A percentile compares a stretch with the other conserved stretches of the same genome.
Conservation (phyloP, 2,113 vertebrate species). For the Pitta sordida region DNA sequence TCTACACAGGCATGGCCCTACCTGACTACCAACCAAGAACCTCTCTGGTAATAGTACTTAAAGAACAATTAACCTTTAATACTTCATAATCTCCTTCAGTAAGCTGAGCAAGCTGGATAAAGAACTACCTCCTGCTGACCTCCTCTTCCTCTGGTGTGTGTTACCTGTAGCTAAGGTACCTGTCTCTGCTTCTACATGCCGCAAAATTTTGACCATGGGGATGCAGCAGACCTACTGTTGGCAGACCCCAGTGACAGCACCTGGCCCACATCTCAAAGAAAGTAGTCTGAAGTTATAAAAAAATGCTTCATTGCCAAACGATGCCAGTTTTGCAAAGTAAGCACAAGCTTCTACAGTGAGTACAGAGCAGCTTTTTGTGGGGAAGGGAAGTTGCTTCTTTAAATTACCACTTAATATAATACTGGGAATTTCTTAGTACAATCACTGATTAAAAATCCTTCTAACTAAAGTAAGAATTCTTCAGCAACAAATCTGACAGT, state of each 20-base stretch:
- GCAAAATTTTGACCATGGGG: fast-evolving
- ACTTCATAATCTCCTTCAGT: background rate
- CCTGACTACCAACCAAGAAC: background rate
- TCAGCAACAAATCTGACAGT: background rate
- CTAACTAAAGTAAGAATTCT: background rate
- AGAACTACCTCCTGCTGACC: background rate
- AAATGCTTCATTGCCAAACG: background rate
- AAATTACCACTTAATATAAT: background rate
- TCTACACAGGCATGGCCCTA: background rate
- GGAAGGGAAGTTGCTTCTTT: background rate
- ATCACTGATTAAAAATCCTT: background rate
- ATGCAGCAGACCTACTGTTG: background rate
- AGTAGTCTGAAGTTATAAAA: background rate
- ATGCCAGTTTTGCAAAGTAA: background rate
- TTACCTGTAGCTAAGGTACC: background rate
- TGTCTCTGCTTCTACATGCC: background rate
- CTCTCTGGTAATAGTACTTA: background rate
- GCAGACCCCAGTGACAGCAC: background rate
- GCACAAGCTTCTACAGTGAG: background rate
- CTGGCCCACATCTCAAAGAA: background rate
- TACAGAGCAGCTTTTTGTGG: background rate
- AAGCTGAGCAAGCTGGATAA: background rate
- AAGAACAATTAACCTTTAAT: background rate
- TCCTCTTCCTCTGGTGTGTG: background rate
- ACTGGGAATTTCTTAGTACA: background rate